Conservation (phyloP, 2,888 invertebrate genomes). For the Nineta flava region DNA sequence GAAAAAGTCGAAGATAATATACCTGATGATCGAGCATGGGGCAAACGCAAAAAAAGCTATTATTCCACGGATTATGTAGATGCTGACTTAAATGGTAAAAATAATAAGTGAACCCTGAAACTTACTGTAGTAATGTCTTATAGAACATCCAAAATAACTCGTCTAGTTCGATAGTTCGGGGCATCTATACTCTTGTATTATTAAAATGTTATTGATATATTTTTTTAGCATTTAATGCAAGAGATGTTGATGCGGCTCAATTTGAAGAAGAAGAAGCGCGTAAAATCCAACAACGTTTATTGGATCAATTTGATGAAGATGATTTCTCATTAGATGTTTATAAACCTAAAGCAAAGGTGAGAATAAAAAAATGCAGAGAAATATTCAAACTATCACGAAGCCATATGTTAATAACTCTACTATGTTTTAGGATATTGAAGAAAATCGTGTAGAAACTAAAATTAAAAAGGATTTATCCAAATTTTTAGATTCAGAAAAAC, state of each 20-base stretch:
- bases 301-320: conserved; percentile 61
- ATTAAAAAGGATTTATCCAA: conserved; percentile 63
- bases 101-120: background rate
- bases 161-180: background rate
- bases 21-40: conserved; percentile 78
- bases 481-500: conserved; percentile 57
- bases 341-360: conserved; percentile 21
- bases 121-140: background rate
- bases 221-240: conserved; percentile 26
- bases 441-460: conserved; percentile 35
- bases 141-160: background rate
- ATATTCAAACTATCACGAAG: background rate
- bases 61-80: conserved; percentile 84
- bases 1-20: conserved; percentile 50
- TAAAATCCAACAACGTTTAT: conserved; percentile 59
- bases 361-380: background rate
- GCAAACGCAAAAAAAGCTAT: conserved; percentile 58
- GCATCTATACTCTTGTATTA: background rate
- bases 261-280: conserved; percentile 73
- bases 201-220: background rate
- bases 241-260: conserved; percentile 56
- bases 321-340: conserved; percentile 51
- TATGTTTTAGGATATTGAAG: conserved; percentile 19
- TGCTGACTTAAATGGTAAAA: conserved; percentile 58
- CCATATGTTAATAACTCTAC: no score